Base-by-base conservation (phyloP, 2,113 vertebrate genomes). In the Noturus placidus region DNA sequence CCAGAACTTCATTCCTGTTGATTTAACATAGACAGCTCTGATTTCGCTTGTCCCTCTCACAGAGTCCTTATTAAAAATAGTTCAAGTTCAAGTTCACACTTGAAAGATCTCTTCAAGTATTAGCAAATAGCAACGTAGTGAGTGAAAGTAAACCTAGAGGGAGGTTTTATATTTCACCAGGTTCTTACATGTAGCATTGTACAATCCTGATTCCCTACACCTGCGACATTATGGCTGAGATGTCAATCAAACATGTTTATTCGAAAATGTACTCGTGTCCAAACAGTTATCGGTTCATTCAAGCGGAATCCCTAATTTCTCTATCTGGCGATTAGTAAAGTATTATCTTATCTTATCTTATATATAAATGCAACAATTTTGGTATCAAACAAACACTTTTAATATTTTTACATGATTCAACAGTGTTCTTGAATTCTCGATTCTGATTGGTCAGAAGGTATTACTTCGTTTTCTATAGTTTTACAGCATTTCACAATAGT, bases 171-270 rank as follows among this genome's bases (percentile, higher is more conserved):
- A 77, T 77, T 77, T 77, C 74, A 77, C 25, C 74, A 77, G 46
- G 74, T 77, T 77, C 74, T 46, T 77, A 77, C 42, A 77, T 17
- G 74, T 15, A n/a, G 46, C 74, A 14, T 6, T 46, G 74, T 27
- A 77, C 42, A 46, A 15, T 77, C 22, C 38, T 50, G 42, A 77
- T 50, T n/a, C 25, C 14, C 8, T 22, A 50, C 72, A 76, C 22
- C 46, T 74, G 70, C 5, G 6, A 77, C n/a, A 30, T 19, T 19
- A 17, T 30, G n/a, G 27, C 17, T 79, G 50, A 14, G 27, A 79
- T 54, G 76, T 79, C 76, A 79, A 54, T 54, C 50, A 79, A 79
- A n/a, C 42, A 50, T 50, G 74, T 25, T 77, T 77, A n/a, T 15
- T 50, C 50, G 13, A 77, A 52, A 15, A 17, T 77, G 1, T 69